Evolutionary conservation across 2,797 vertebrate species (phyloP).

Genomic region (Steatocranus sp.): DNA sequence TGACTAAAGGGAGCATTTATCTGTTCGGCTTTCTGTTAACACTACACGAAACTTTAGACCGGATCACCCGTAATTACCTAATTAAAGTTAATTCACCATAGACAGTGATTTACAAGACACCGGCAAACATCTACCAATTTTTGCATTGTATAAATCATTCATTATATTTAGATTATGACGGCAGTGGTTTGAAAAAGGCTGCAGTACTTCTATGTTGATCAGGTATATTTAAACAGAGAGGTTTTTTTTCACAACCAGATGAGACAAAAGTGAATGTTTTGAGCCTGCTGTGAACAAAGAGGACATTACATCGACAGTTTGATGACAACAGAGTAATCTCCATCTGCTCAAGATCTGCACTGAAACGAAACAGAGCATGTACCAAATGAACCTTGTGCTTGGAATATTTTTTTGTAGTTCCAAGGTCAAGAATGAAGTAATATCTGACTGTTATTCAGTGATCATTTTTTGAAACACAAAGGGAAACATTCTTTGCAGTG

Average conservation of each 20-base stretch:
- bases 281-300: not conserved
- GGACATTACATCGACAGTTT: not conserved
- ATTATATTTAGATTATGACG: not conserved
- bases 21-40: constrained; percentile 33
- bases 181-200: not conserved
- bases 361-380: not conserved
- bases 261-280: not conserved
- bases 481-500: not conserved
- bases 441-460: not conserved
- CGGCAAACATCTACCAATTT: constrained; percentile 24
- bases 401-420: not conserved
- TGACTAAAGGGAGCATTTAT: constrained; percentile 52
- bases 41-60: constrained; percentile 26
- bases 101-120: constrained; percentile 33
- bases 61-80: constrained; percentile 16
- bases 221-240: not conserved
- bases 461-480: not conserved
- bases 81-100: constrained; percentile 26
- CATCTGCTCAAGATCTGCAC: not conserved
- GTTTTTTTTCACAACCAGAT: not conserved
- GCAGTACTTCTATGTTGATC: not conserved
- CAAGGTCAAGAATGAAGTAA: not conserved
- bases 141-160: constrained; percentile 10
- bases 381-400: not conserved
- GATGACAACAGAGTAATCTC: not conserved